A percentile compares a stretch with the other conserved stretches of the same genome.
Conservation (phyloP, 2,797 vertebrate species). For the Acrossocheilus wenchowensis region DNA sequence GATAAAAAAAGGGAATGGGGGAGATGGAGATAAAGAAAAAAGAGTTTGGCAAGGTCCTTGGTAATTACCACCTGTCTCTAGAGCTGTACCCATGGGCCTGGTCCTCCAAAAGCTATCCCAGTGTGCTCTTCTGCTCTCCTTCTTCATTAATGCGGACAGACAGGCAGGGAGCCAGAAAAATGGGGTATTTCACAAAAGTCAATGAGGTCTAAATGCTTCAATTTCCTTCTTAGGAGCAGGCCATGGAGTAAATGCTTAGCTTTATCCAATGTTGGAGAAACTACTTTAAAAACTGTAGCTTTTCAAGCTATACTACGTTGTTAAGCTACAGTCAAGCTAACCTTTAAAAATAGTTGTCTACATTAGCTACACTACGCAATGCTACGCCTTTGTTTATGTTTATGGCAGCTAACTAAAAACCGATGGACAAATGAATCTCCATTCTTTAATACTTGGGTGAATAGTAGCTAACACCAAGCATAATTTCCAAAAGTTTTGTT, state of each 20-base stretch:
- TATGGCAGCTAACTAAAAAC: neutral
- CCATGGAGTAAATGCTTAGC: slow-evolving; percentile 1
- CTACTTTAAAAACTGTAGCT: neutral
- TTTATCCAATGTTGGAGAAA: neutral
- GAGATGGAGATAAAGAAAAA: neutral
- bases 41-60: neutral
- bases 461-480: neutral
- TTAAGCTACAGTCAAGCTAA: neutral
- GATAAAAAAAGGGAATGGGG: slow-evolving; percentile 16
- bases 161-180: slow-evolving; percentile 27
- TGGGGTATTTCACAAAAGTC: slow-evolving; percentile 12
- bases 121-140: slow-evolving; percentile 2
- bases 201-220: slow-evolving; percentile 12
- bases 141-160: slow-evolving; percentile 9
- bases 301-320: neutral
- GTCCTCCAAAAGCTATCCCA: slow-evolving; percentile 21
- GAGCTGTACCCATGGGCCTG: neutral
- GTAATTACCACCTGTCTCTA: slow-evolving; percentile 8
- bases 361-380: neutral
- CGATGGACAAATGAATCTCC: neutral
- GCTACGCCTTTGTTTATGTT: neutral
- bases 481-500: neutral
- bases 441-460: neutral
- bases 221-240: neutral
- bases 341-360: neutral